phyloP scores from a whole-genome alignment of 1,140 invertebrate species.

The Dermatophagoides farinae region DNA sequence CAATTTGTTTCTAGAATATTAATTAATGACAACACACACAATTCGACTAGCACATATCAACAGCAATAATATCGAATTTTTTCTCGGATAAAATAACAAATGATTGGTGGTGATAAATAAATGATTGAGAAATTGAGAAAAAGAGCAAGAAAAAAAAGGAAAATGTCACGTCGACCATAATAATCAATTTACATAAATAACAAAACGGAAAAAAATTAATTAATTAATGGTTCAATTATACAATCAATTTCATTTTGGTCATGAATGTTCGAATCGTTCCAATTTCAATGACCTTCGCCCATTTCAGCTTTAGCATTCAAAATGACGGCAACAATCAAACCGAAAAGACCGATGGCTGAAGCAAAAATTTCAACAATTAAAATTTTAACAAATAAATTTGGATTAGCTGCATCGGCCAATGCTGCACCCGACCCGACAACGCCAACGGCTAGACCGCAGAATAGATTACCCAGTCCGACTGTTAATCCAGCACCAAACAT shows the following conservation, averaged over 20 bases:
- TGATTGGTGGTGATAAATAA: no score
- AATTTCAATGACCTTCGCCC: slow-evolving; percentile 25
- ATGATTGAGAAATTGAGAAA: no score
- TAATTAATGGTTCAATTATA: no score
- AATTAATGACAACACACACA: no score
- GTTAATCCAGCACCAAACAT: slow-evolving; percentile 89
- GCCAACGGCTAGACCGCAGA: slow-evolving; percentile 86
- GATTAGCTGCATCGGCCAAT: slow-evolving; percentile 81
- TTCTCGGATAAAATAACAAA: no score
- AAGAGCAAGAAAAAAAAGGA: neutral
- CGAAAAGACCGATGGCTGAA: slow-evolving; percentile 90
- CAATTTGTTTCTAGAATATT: no score
- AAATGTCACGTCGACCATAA: neutral
- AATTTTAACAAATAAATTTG: slow-evolving; percentile 85
- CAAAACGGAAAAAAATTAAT: neutral
- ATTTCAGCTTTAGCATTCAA: slow-evolving; percentile 44
- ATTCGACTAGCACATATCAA: no score
- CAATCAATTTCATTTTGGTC: neutral
- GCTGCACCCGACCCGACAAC: slow-evolving; percentile 88
- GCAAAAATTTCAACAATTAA: slow-evolving; percentile 96
- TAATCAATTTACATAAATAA: neutral
- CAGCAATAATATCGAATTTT: no score
- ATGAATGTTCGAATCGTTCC: neutral
- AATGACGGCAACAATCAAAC: slow-evolving; percentile 91
- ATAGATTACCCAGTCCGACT: slow-evolving; percentile 79